Evolutionary conservation across 2,888 invertebrate species (phyloP).

Genomic region (Taphrorychus bicolor): DNA sequence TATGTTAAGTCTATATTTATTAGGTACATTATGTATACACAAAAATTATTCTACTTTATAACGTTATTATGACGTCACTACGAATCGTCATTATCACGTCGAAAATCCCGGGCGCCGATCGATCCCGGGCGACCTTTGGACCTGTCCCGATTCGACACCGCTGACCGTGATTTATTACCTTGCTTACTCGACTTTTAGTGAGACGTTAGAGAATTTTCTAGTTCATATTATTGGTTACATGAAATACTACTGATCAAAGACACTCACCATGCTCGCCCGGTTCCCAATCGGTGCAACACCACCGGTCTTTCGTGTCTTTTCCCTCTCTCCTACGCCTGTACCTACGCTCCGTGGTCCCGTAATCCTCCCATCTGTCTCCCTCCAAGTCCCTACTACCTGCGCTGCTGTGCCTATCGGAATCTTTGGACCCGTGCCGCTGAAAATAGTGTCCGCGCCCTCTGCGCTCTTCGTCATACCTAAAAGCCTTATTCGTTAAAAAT

Average conservation of each 20-base stretch:
- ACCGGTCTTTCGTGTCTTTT: constrained; percentile 51
- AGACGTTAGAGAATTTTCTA: no score
- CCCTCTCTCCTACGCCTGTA: constrained; percentile 50
- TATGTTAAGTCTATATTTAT: no score
- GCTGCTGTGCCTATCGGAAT: constrained; percentile 49
- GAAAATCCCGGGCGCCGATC: no score
- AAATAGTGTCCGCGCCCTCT: constrained; percentile 51
- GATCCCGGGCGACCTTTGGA: no score
- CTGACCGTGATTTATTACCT: no score
- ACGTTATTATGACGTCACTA: no score
- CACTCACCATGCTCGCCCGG: constrained; percentile 59
- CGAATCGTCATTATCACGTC: no score
- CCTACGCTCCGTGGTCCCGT: constrained; percentile 47
- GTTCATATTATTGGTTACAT: no score
- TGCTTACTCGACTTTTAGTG: no score
- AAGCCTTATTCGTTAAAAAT: constrained; percentile 7
- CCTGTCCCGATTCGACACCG: no score
- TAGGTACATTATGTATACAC: no score
- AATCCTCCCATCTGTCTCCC: constrained; percentile 51
- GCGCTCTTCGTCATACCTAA: constrained; percentile 58
- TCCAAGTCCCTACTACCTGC: constrained; percentile 47
- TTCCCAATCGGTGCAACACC: constrained; percentile 64
- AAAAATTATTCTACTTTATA: no score
- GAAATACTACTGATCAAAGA: background rate
- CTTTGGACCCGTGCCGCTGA: constrained; percentile 49